Evolutionary conservation across 2,113 vertebrate species (phyloP), one percentile per base, ranked within the genome.

Genomic region (Corydoras sp.): DNA sequence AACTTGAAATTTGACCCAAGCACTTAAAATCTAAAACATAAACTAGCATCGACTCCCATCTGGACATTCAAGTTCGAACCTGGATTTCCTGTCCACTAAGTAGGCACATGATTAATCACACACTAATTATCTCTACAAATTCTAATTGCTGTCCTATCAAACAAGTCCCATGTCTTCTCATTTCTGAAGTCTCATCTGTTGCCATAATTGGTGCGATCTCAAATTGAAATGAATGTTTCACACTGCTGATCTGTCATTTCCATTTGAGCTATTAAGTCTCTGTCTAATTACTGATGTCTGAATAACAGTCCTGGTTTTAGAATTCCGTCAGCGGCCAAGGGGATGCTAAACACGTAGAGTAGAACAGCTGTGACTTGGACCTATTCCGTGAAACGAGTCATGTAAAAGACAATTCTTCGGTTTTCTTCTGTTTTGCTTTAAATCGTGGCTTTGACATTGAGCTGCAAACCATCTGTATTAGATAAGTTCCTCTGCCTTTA

Each of bases 121-220:
- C 60, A 72, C 68, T 74, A 74, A 74, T 75, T 75, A 75, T 79
- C 77, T 72, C 73, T 10, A 60, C 61, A 79, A 79, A 79, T 68
- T 63, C 62, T 77, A 75, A 77, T 77, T 75, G 76, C 54, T 50
- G 24, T 56, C 65, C 60, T 51, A 77, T 69, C 61, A 75, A 75
- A 75, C 65, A 65, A 77, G 74, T 75, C 76, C 66, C 71, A 77
- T 63, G 59, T 76, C 74, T 73, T 75, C 75, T 75, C 7, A 58
- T 62, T 79, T 67, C 63, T 68, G 67, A 76, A 65, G 70, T 77
- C 79, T 80, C 76, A 80, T 75, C 76, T 77, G 75, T 75, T 68
- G 30, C 58, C 10, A 76, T 74, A 69, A 75, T 65, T 72, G 69
- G 59, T 53, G 65, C 43, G 14, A 65, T 73, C 71, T 77, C 65